Base-by-base conservation (phyloP, 2,113 vertebrate genomes). In the Amphiprion percula region DNA sequence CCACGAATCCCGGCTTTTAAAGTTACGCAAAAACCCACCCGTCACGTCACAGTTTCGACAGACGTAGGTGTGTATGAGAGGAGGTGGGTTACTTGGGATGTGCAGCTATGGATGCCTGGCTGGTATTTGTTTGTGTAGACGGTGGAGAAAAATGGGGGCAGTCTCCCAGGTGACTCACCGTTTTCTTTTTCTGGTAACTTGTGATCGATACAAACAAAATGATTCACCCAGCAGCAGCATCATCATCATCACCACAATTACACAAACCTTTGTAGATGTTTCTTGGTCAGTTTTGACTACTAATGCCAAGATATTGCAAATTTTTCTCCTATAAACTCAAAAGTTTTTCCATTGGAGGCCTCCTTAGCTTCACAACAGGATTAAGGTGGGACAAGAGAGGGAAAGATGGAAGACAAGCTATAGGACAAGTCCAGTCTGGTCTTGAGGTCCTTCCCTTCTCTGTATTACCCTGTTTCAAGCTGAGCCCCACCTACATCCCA, bases 381-480 rank as follows among this genome's bases (percentile, higher is more conserved):
- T 21, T 56, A 26, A 79, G 49, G 7, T 60, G 6, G 58, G 33
- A 66, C 67, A 82, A 79, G 52, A 61, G 78, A 72, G 62, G 46
- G 71, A 69, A 68, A 85, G 54, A 65, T 4, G 15, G 5, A 10
- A 16, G 46, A 37, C 6, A 37, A 37, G 9, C 11, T 49, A 21
- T 2, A n/a, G 24, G 75, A 84, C 93, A 91, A 80, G 93, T 90
- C 80, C 74, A 81, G 87, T 90, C 93, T 89, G 75, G 94, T 88
- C 64, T 11, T 46, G 58, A 75, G 77, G 59, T 87, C 19, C 73
- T 64, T 54, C 71, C 68, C 66, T 44, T 56, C 60, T 63, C 10
- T 33, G 17, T 54, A 16, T 60, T 37, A 5, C 37, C 64, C 15
- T 10, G 4, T 39, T 14, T 9, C 2, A 0, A 39, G 49, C 62